These are phyloP conservation scores for Mesorhabditis sp. DNA, from an alignment of 2,888 invertebrate genomes.

Conservation along the genomic window DNA sequence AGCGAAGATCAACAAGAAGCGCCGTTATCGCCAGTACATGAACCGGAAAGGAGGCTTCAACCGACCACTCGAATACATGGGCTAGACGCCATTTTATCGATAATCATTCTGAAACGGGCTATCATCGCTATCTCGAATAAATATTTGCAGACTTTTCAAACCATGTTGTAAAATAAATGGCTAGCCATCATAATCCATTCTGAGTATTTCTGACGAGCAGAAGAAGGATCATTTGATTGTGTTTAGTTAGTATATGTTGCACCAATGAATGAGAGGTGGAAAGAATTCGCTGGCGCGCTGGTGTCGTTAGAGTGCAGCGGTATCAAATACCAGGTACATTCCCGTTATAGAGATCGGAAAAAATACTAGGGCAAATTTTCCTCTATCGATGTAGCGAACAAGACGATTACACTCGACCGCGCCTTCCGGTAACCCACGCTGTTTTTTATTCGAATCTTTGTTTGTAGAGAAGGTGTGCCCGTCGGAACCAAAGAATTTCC, in stretches of 20 bases:
- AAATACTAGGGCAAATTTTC: conserved; percentile 26
- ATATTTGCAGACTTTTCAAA: too few species aligned
- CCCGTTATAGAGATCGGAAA: background rate
- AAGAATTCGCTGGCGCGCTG: conserved; percentile 15
- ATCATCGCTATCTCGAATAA: too few species aligned
- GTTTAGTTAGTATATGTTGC: too few species aligned
- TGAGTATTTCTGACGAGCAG: too few species aligned
- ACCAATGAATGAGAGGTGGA: too few species aligned
- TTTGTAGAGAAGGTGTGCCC: conserved; percentile 12
- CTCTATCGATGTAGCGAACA: conserved; percentile 14
- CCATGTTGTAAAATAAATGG: too few species aligned
- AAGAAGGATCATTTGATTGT: too few species aligned
- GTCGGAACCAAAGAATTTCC: conserved; percentile 9
- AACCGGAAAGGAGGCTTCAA: conserved; percentile 98
- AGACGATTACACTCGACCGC: background rate
- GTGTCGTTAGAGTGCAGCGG: conserved; percentile 35
- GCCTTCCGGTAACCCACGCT: conserved; percentile 1
- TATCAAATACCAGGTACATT: conserved; percentile 11
- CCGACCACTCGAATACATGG: conserved; percentile 76
- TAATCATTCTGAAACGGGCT: too few species aligned
- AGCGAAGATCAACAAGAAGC: conserved; percentile 88
- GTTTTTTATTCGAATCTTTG: background rate
- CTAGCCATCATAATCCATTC: too few species aligned
- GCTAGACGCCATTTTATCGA: conserved; percentile 20
- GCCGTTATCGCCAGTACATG: conserved; percentile 98